Evolutionary conservation across 1,140 invertebrate genomes (phyloP).

Genomic region (Bradynema listronoti): DNA sequence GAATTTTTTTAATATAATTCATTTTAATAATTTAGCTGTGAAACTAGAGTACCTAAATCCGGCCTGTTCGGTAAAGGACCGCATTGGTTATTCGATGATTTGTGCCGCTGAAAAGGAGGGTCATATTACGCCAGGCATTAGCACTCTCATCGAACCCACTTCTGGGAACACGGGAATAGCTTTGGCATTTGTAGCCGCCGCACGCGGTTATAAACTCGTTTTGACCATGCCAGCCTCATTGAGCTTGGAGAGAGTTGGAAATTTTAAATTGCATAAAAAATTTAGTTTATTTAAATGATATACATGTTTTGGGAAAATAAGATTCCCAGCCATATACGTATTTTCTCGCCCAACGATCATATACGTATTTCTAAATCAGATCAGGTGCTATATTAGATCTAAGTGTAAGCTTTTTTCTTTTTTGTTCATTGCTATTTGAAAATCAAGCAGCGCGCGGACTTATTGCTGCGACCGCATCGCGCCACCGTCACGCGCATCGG

Average conservation of each 20-base stretch:
- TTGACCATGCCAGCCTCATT: conserved; percentile 30
- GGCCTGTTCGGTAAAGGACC: conserved; percentile 53
- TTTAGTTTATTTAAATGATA: no score
- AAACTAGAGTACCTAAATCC: conserved; percentile 55
- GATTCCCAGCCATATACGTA: no score
- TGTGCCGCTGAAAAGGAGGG: conserved; percentile 58
- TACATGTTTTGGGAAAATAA: no score
- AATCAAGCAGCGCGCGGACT: no score
- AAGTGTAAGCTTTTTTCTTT: no score
- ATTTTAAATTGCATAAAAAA: no score
- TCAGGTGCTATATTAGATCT: no score
- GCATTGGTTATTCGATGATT: conserved; percentile 55
- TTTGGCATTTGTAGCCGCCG: conserved; percentile 33
- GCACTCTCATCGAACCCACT: conserved; percentile 30
- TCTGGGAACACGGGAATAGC: conserved; percentile 59
- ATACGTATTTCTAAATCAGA: no score
- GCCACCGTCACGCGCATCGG: no score
- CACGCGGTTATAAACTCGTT: conserved; percentile 44
- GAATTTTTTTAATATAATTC: conserved; percentile 6
- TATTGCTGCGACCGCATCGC: no score
- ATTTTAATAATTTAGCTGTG: conserved; percentile 29
- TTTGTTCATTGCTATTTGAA: no score
- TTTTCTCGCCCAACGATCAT: no score
- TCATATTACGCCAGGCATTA: conserved; percentile 55
- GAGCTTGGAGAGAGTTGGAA: conserved; percentile 25